Percentiles rank a stretch among this genome's conserved stretches.
Evolutionary conservation across 2,888 invertebrate species (phyloP).

Genomic region (Drosophila greeni): DNA sequence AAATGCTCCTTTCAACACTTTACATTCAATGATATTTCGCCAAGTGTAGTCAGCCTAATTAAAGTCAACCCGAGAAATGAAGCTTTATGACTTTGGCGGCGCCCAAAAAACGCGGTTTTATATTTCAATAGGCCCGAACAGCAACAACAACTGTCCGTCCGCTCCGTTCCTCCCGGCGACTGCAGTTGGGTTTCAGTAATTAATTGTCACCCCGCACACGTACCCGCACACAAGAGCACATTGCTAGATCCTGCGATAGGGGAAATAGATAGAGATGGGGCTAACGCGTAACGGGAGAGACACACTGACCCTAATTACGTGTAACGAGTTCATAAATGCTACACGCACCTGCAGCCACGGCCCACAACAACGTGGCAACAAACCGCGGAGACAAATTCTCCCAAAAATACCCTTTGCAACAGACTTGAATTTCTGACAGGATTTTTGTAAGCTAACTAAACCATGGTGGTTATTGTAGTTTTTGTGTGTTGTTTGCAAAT

Average conservation of each 20-base stretch:
- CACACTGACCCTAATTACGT: conserved; percentile 68
- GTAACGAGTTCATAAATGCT: conserved; percentile 72
- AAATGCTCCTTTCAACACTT: neutral
- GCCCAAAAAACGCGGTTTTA: conserved; percentile 57
- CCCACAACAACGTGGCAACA: conserved; percentile 21
- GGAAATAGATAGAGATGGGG: conserved; percentile 10
- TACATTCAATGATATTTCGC: neutral
- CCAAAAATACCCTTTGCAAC: conserved; percentile 13
- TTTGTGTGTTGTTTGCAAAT: too few relatives aligned
- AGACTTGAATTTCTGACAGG: neutral
- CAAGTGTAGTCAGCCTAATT: conserved; percentile 53
- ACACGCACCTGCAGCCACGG: conserved; percentile 59
- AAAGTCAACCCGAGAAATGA: conserved; percentile 52
- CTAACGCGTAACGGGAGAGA: conserved; percentile 28
- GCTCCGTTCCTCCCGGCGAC: conserved; percentile 18
- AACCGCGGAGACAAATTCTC: conserved; percentile 7
- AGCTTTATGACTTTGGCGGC: conserved; percentile 67
- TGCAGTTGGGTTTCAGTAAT: conserved; percentile 60
- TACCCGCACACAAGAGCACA: conserved; percentile 25
- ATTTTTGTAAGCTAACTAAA: neutral
- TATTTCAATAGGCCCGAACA: conserved; percentile 59
- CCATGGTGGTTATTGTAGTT: too few relatives aligned
- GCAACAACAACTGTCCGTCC: neutral
- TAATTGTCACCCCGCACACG: conserved; percentile 60
- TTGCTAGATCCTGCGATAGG: conserved; percentile 17